Conservation (phyloP, 2,888 invertebrate species). For the Globia sparganii region DNA sequence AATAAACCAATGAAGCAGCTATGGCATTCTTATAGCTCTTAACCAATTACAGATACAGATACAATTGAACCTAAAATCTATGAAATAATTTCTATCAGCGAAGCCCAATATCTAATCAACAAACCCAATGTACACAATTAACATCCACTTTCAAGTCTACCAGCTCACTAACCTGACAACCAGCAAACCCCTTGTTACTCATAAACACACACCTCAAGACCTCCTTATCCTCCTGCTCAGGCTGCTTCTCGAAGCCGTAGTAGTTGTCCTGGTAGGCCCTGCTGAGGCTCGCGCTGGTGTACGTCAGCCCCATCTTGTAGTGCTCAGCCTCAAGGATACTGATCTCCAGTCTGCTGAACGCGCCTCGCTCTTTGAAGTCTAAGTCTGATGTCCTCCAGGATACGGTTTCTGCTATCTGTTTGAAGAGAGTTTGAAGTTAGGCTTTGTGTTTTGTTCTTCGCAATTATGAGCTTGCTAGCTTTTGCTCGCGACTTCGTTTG, state of each 20-base stretch:
- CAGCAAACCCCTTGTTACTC: not conserved
- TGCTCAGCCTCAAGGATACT: constrained; percentile 82
- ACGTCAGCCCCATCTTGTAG: constrained; percentile 82
- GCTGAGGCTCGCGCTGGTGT: constrained; percentile 81
- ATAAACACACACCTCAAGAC: constrained; percentile 68
- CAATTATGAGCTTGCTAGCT: not conserved
- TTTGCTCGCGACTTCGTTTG: not conserved
- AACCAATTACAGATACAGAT: too few relatives aligned
- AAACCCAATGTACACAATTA: not conserved
- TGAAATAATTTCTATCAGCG: not conserved
- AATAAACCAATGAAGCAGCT: too few relatives aligned
- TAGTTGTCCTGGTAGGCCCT: constrained; percentile 79
- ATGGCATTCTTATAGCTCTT: not conserved
- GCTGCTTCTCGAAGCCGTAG: constrained; percentile 75
- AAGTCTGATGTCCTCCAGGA: constrained; percentile 79
- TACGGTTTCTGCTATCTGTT: constrained; percentile 85
- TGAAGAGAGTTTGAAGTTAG: not conserved
- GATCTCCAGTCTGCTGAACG: constrained; percentile 85
- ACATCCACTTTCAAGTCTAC: not conserved
- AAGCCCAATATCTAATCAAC: not conserved
- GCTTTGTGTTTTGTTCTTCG: not conserved
- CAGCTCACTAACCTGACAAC: not conserved
- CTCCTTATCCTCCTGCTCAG: constrained; percentile 78
- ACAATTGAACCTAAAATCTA: not conserved
- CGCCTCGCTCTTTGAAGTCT: constrained; percentile 85